Evolutionary conservation across 2,113 vertebrate species (phyloP), one percentile per base, ranked within the genome.

Genomic region (Myiopsitta monachus): DNA sequence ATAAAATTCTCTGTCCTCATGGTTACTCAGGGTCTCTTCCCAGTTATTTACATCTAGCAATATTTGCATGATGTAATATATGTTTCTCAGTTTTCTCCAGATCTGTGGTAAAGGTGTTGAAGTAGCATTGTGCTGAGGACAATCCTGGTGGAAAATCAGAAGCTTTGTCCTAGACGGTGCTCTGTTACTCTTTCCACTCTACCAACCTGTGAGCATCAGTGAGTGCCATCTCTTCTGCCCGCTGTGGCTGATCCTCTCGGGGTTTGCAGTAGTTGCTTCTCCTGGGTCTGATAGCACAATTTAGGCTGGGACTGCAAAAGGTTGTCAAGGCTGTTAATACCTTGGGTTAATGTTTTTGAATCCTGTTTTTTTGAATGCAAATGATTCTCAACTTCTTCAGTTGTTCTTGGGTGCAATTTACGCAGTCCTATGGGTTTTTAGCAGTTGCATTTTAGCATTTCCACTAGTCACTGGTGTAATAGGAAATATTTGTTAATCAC

Each of bases 391-490:
- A 0, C 39, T 62, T 30, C 28, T 47, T 62, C 64, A 10, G 11
- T 62, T 86, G 61, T 44, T 83, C 67, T 66, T 39, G 44, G 41
- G 44, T 69, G 26, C 67, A 22, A 54, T 52, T 87, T 63, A 10
- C 23, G 14, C 39, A 64, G 61, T 27, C 12, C 23, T 61, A 18
- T 11, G 79, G 73, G 77, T 33, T 92, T 84, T 93, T 55, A 61
- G 9, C 49, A 52, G 59, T 10, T 77, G 38, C 59, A 67, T 86
- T 93, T 90, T 88, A 86, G 61, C 54, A 52, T 93, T 93, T 94
- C 88, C 86, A 44, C n/a, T 38, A 59, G 54, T 77, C 36, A 18
- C 36, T 82, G 21, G 18, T 55, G 64, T 46, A 55, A 75, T 68
- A 44, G 91, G 82, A 94, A 95, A 87, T 44, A 89, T 3, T 72